phyloP scores from a whole-genome alignment of 2,888 invertebrate species.

The Watsonalla binaria region DNA sequence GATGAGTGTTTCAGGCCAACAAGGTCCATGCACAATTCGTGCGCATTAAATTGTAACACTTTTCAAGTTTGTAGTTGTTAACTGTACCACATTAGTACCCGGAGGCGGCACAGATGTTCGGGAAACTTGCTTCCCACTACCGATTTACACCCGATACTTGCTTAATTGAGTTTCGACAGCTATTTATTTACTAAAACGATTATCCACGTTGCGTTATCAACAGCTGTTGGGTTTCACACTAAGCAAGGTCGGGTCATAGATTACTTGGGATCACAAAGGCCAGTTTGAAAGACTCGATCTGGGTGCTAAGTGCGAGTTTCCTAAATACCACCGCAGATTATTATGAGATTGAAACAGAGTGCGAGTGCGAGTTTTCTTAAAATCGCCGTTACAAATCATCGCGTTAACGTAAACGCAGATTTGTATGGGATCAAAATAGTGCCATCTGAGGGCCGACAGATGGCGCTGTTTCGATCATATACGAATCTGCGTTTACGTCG shows the following conservation, averaged over 20 bases:
- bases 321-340: too few relatives aligned
- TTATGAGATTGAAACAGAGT: too few relatives aligned
- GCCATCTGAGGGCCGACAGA: too few relatives aligned
- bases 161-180: conserved; percentile 69
- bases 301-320: too few relatives aligned
- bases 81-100: background rate
- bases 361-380: too few relatives aligned
- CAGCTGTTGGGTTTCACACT: conserved; percentile 71
- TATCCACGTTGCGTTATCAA: conserved; percentile 73
- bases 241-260: conserved; percentile 37
- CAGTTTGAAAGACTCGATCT: background rate
- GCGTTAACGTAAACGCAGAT: too few relatives aligned
- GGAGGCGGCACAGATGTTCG: conserved; percentile 48
- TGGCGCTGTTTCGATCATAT: too few relatives aligned
- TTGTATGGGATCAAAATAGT: too few relatives aligned
- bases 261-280: conserved; percentile 4
- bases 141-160: conserved; percentile 39
- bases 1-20: too few relatives aligned
- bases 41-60: background rate
- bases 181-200: conserved; percentile 75
- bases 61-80: background rate
- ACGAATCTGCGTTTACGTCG: too few relatives aligned
- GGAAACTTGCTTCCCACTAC: conserved; percentile 47
- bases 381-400: too few relatives aligned
- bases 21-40: background rate